phyloP scores from a whole-genome alignment of 2,113 vertebrate genomes.

The Alethe diademata region DNA sequence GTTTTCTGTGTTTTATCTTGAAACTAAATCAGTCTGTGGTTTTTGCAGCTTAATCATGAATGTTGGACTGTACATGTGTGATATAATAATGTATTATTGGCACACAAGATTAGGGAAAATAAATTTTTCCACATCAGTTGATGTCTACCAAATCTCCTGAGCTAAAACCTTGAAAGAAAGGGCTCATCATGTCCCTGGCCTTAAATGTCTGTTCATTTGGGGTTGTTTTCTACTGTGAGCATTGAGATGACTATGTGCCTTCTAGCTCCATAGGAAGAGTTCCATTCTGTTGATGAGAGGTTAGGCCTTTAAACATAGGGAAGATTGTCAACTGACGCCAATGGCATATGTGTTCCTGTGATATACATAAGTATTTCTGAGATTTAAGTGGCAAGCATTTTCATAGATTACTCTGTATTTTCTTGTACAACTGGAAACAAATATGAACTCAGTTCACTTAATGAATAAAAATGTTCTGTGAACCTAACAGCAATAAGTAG shows the following conservation, averaged over 20 bases:
- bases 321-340: neutral
- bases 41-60: neutral
- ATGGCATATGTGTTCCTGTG: neutral
- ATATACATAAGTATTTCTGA: neutral
- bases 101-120: neutral
- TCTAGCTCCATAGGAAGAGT: conserved; percentile 2
- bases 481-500: neutral
- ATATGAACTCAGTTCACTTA: neutral
- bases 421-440: neutral
- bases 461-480: neutral
- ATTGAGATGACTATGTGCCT: conserved; percentile 17
- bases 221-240: neutral
- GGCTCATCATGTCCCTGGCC: neutral
- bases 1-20: neutral
- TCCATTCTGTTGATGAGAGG: conserved; percentile 20
- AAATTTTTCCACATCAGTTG: neutral
- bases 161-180: neutral
- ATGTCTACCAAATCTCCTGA: neutral
- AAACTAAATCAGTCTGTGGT: neutral
- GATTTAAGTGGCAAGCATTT: neutral
- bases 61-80: neutral
- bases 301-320: neutral
- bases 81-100: neutral
- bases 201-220: neutral
- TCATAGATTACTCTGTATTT: neutral